These are phyloP conservation scores for Cladorhizidae sp. DNA, from an alignment of 37 sponge, comb jelly and placozoan genomes.

Conservation along the genomic window DNA sequence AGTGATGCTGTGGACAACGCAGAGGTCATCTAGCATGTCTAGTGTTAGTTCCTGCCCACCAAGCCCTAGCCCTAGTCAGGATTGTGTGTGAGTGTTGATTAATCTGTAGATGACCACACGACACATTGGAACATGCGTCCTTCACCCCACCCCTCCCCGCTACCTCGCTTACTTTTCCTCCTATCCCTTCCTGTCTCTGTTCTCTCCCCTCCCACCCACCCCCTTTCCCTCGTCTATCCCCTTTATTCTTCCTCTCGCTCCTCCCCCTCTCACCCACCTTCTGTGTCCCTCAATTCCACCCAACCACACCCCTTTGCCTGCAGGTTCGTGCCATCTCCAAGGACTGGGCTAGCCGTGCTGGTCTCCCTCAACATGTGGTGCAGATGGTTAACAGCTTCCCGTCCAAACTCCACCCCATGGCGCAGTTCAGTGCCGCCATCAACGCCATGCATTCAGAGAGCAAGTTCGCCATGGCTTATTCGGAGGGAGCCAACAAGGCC, in stretches of 20 bases:
- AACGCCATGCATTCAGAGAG: conserved; percentile 96
- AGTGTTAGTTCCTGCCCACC: too few relatives aligned
- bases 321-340: conserved; percentile 84
- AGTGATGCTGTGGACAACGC: too few relatives aligned
- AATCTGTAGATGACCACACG: too few relatives aligned
- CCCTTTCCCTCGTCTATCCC: not conserved
- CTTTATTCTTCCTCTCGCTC: not conserved
- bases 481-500: conserved; percentile 90
- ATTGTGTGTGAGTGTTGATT: too few relatives aligned
- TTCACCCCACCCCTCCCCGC: too few relatives aligned
- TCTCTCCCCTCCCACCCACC: too few relatives aligned
- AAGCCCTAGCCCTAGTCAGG: too few relatives aligned
- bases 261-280: not conserved
- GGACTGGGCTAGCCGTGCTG: conserved; percentile 95
- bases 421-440: conserved; percentile 95
- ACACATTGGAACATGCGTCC: too few relatives aligned
- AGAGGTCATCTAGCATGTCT: too few relatives aligned
- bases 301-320: not conserved
- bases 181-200: too few relatives aligned
- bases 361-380: conserved; percentile 94
- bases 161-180: too few relatives aligned
- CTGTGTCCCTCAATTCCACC: not conserved
- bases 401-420: conserved; percentile 95
- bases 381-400: conserved; percentile 97
- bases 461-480: conserved; percentile 94